Conservation (phyloP, 2,888 invertebrate genomes). For the Volucella inanis region DNA sequence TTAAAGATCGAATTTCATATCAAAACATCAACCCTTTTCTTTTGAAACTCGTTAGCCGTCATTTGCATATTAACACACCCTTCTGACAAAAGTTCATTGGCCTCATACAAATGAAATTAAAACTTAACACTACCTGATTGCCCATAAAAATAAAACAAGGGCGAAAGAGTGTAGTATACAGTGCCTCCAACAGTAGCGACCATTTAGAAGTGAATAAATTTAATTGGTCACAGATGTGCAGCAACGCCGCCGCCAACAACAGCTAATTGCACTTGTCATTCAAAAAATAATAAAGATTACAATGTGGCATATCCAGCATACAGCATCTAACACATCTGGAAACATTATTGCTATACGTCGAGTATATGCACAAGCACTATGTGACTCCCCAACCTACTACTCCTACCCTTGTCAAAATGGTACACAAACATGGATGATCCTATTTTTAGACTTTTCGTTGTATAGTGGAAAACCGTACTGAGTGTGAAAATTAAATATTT, state of each 20-base stretch:
- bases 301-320: background rate
- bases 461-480: background rate
- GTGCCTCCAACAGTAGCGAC: too few species aligned
- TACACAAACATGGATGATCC: background rate
- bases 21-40: too few species aligned
- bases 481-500: slow-evolving; percentile 29
- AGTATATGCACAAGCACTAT: too few species aligned
- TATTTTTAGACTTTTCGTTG: slow-evolving; percentile 13
- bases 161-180: too few species aligned
- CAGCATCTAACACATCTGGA: slow-evolving; percentile 24
- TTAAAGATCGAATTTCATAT: too few species aligned
- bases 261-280: slow-evolving; percentile 35
- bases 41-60: too few species aligned
- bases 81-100: too few species aligned
- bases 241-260: slow-evolving; percentile 16
- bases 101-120: too few species aligned
- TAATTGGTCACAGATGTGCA: slow-evolving; percentile 37
- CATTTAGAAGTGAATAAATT: background rate
- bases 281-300: slow-evolving; percentile 22
- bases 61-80: too few species aligned
- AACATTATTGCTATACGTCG: background rate
- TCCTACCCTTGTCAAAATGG: background rate
- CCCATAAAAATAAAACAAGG: too few species aligned
- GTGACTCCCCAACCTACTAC: too few species aligned
- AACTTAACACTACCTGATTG: too few species aligned